A percentile compares a stretch with the other conserved stretches of the same genome.
These are phyloP conservation scores for Anoplopoma fimbria DNA, from an alignment of 2,113 vertebrate genomes.

Conservation along the genomic window DNA sequence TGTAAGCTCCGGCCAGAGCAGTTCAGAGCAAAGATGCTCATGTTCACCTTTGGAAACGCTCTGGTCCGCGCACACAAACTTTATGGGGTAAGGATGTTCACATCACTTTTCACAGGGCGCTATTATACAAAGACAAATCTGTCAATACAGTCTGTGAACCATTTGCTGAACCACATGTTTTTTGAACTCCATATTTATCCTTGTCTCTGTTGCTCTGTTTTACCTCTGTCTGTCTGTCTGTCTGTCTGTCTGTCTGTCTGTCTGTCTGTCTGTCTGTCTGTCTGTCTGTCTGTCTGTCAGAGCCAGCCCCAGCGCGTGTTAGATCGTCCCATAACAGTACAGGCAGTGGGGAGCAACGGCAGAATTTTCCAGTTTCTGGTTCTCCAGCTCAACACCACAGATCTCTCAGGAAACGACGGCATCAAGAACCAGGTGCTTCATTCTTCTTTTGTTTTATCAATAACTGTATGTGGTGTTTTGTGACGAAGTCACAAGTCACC, in stretches of 20 bases:
- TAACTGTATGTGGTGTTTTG: background rate
- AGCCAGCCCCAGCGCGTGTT: conserved; percentile 79
- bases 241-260: background rate
- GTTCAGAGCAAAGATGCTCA: conserved; percentile 89
- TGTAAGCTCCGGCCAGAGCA: conserved; percentile 83
- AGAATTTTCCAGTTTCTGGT: conserved; percentile 89
- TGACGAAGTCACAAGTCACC: background rate
- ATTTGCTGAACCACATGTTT: background rate
- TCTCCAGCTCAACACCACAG: conserved; percentile 93
- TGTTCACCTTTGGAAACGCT: conserved; percentile 90
- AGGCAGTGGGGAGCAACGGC: conserved; percentile 89
- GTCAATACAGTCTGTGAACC: background rate
- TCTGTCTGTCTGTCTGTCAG: conserved; percentile 66
- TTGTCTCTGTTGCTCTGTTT: background rate
- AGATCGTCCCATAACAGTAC: conserved; percentile 88
- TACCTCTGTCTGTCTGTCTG: background rate
- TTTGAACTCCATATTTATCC: background rate
- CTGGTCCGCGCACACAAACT: conserved; percentile 85
- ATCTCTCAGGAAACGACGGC: conserved; percentile 82
- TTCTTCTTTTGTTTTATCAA: too few species aligned
- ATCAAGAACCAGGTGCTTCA: conserved; percentile 87
- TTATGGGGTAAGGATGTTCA: conserved; percentile 83
- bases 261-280: background rate
- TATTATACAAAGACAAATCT: background rate
- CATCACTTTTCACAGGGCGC: background rate